Evolutionary conservation across 2,113 vertebrate genomes (phyloP), one percentile per base, ranked within the genome.

Genomic region (Prunella fulvescens): DNA sequence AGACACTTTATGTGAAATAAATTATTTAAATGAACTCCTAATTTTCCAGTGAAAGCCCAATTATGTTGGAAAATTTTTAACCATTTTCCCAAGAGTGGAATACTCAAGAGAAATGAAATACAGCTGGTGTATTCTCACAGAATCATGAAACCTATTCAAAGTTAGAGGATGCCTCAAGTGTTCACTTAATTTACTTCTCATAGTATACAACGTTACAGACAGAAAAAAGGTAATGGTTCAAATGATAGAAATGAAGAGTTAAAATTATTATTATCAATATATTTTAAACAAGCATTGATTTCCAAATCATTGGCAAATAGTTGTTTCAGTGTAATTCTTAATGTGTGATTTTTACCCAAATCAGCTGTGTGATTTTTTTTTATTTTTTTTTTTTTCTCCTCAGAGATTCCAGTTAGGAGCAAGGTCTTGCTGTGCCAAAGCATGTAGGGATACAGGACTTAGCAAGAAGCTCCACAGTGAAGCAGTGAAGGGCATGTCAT

Each of bases 1-100:
- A 96, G 96, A 95, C 96, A 94, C 88, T 96, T 96, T 94, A 92
- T 90, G 88, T 92, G 95, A 97, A 95, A 96, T 96, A 96, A 97
- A 97, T 96, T 96, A 97, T 97, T 96, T 95, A 97, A 97, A 96
- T 96, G 95, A 95, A 92, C 81, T 93, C 89, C 89, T 96, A 95
- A 97, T 97, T 95, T 96, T 95, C 94, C 81, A 93, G 86, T 95
- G 95, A 97, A 95, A 97, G 95, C 90, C 84, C 96, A 95, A 96
- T 97, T 97, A 97, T 93, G 96, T 74, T 88, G 92, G 96, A 96
- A 96, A 95, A 70, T 73, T 95, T 95, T 97, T 88, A 94, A 96
- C 95, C 95, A 88, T 95, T 95, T 95, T 95, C 95, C 95, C 91
- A 92, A 92, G 94, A 92, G 95, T 66, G 71, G 66, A 95, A 97